A percentile compares a stretch with the other conserved stretches of the same genome.
Conservation (phyloP, 2,113 vertebrate species). For the Corythornis vintsioides region DNA sequence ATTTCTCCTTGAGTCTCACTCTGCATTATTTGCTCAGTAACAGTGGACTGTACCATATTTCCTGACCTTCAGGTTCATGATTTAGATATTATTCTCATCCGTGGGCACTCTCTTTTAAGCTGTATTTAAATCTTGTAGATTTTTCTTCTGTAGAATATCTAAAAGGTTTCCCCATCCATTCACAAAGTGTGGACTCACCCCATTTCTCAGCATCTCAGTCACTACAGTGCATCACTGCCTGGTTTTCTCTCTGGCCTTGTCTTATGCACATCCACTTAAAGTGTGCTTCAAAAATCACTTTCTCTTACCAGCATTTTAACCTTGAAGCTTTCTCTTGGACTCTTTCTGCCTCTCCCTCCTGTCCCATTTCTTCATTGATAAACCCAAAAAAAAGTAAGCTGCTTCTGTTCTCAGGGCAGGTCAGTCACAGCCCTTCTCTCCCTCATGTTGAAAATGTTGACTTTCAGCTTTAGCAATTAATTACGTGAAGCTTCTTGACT, state of each 20-base stretch:
- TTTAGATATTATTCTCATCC: conserved; percentile 4
- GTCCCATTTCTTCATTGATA: neutral
- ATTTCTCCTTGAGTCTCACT: conserved; percentile 37
- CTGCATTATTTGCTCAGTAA: conserved; percentile 9
- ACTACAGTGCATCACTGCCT: neutral
- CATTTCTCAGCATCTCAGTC: neutral
- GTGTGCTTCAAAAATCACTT: neutral
- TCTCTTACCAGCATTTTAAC: neutral
- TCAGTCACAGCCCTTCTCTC: neutral
- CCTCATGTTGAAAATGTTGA: neutral
- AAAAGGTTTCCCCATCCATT: neutral
- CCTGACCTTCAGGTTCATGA: conserved; percentile 16
- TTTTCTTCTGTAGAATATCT: neutral
- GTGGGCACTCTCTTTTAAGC: neutral
- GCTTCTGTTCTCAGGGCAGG: neutral
- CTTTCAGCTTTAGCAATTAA: neutral
- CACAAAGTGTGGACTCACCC: neutral
- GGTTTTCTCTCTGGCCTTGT: neutral
- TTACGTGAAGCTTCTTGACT: neutral
- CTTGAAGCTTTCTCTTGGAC: neutral
- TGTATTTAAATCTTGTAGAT: neutral
- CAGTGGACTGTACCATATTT: neutral
- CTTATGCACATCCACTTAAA: neutral
- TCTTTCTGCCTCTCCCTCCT: neutral
- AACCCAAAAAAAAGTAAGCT: neutral